Conservation (phyloP, 2,113 vertebrate genomes). For the Salvelinus sp. region DNA sequence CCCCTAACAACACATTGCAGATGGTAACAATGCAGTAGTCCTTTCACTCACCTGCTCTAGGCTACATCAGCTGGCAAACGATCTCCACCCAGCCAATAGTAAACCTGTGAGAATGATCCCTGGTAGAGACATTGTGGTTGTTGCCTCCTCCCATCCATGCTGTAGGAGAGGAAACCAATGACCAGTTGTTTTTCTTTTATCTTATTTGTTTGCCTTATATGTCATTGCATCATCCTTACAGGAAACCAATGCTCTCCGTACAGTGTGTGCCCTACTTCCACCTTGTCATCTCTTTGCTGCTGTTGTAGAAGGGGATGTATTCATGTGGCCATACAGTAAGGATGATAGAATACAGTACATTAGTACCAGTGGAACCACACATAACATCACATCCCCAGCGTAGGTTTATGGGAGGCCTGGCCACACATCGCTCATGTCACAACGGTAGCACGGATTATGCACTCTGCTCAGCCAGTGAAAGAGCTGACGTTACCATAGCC, state of each 20-base stretch:
- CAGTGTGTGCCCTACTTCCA: not conserved
- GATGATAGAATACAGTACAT: not conserved
- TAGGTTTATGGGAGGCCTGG: not conserved
- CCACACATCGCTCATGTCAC: not conserved
- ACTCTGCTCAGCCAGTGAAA: not conserved
- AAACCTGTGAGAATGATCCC: not conserved
- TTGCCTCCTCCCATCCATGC: slow-evolving; percentile 1
- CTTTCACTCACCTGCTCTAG: not conserved
- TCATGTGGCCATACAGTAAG: not conserved
- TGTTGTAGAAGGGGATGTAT: not conserved
- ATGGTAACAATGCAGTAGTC: not conserved
- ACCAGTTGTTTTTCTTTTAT: not conserved
- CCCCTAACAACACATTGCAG: not conserved
- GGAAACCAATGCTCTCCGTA: not conserved
- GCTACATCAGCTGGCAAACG: not conserved
- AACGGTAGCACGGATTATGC: not conserved
- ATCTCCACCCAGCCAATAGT: not conserved
- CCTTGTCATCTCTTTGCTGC: not conserved
- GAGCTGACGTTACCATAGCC: not conserved
- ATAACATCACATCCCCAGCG: not conserved
- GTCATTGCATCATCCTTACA: not conserved
- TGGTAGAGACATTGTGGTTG: not conserved
- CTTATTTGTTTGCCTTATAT: slow-evolving; percentile 1
- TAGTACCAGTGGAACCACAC: not conserved
- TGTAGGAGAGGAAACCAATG: not conserved